A percentile compares a stretch with the other conserved stretches of the same genome.
Conservation (phyloP, 1,140 invertebrate genomes). For the Zaprionus lachaisei region DNA sequence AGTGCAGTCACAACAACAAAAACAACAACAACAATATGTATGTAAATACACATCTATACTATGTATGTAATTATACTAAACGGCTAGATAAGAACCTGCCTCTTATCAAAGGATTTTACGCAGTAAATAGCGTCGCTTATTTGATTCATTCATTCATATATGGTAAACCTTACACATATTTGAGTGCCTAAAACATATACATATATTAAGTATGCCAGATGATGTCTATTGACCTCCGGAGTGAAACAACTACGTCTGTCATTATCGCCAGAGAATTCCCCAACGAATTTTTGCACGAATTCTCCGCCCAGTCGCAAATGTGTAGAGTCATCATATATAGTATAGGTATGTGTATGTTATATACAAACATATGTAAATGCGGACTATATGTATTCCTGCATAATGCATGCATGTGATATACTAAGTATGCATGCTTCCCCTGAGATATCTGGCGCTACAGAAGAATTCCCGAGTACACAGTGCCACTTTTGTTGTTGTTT, state of each 20-base stretch:
- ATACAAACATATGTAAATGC: slow-evolving; percentile 6
- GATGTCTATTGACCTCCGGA: slow-evolving; percentile 33
- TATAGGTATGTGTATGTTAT: neutral
- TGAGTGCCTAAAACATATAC: neutral
- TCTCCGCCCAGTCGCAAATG: slow-evolving; percentile 27
- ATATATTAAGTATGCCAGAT: neutral
- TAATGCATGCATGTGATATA: neutral
- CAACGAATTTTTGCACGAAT: slow-evolving; percentile 34
- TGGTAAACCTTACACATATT: neutral
- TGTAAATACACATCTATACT: neutral
- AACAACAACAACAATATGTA: neutral
- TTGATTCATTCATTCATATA: slow-evolving; percentile 36
- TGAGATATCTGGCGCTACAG: slow-evolving; percentile 4
- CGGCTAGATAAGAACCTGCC: neutral
- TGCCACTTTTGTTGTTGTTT: slow-evolving; percentile 29
- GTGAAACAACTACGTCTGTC: slow-evolving; percentile 35
- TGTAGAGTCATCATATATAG: neutral
- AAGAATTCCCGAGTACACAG: slow-evolving; percentile 6
- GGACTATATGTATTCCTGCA: neutral
- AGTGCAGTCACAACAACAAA: slow-evolving; percentile 11
- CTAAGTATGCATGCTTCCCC: neutral
- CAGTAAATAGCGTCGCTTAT: slow-evolving; percentile 40
- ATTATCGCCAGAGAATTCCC: slow-evolving; percentile 49
- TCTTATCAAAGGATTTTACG: slow-evolving; percentile 39
- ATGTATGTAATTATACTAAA: neutral